Conservation (phyloP, 1,140 invertebrate species). For the Uloborus diversus region DNA sequence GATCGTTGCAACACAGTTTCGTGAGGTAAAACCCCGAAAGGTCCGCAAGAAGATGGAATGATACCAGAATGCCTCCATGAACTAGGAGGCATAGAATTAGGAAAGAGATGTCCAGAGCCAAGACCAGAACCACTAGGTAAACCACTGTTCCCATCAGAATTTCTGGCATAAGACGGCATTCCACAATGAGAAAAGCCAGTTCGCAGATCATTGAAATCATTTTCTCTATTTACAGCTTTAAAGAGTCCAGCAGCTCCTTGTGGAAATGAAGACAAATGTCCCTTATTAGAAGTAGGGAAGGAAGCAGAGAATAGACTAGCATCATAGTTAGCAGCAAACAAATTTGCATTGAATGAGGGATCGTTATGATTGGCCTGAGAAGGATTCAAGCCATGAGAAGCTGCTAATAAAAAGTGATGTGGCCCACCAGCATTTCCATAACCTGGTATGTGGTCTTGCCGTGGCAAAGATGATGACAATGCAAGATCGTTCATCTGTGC, state of each 20-base stretch:
- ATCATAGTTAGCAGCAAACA: conserved; percentile 54
- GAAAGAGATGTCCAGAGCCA: conserved; percentile 34
- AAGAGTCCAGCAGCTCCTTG: conserved; percentile 44
- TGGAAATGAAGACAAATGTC: conserved; percentile 52
- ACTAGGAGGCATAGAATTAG: conserved; percentile 45
- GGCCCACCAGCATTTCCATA: conserved; percentile 52
- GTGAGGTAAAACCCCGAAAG: conserved; percentile 59
- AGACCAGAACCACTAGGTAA: neutral
- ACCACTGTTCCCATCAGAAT: conserved; percentile 36
- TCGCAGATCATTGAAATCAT: conserved; percentile 55
- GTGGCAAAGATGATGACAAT: conserved; percentile 50
- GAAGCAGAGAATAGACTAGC: conserved; percentile 53
- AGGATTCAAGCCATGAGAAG: conserved; percentile 54
- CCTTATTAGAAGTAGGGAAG: conserved; percentile 54
- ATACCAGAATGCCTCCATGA: conserved; percentile 57
- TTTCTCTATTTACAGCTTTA: conserved; percentile 55
- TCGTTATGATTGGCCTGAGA: conserved; percentile 54
- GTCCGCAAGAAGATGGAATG: conserved; percentile 52
- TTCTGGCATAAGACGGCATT: conserved; percentile 21
- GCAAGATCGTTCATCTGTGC: conserved; percentile 55
- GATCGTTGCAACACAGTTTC: conserved; percentile 56
- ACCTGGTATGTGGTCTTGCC: conserved; percentile 54
- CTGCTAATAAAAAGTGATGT: conserved; percentile 52
- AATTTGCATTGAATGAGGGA: conserved; percentile 55
- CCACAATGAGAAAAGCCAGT: conserved; percentile 55